Percentiles rank a stretch among this genome's conserved stretches.
phyloP scores from a whole-genome alignment of 2,888 invertebrate species.

The Xiphydria camelus region DNA sequence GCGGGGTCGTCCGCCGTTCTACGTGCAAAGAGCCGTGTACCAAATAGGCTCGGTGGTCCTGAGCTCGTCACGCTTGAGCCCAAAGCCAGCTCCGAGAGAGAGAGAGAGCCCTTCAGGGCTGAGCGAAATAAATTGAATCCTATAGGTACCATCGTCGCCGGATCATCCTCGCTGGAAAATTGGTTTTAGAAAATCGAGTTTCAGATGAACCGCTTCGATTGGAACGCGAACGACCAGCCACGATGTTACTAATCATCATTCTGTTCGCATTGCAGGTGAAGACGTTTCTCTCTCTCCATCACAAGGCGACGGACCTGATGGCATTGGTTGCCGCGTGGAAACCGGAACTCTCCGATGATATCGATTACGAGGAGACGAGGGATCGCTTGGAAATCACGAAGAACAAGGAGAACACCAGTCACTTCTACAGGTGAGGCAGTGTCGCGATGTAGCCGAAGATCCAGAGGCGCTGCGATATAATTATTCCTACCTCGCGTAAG shows the following conservation, averaged over 20 bases:
- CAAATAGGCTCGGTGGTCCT: conserved; percentile 51
- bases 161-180: too few relatives aligned
- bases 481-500: too few relatives aligned
- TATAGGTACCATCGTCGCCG: too few relatives aligned
- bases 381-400: conserved; percentile 4
- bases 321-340: conserved; percentile 28
- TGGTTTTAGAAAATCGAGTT: too few relatives aligned
- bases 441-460: too few relatives aligned
- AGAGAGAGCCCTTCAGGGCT: too few relatives aligned
- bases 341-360: conserved; percentile 21
- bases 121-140: too few relatives aligned
- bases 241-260: conserved; percentile 15
- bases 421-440: neutral
- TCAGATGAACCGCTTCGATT: neutral
- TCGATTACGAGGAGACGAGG: conserved; percentile 2
- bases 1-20: conserved; percentile 28
- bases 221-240: conserved; percentile 5
- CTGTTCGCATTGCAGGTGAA: conserved; percentile 57
- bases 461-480: too few relatives aligned
- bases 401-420: conserved; percentile 8
- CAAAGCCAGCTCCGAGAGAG: too few relatives aligned
- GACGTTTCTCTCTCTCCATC: conserved; percentile 64
- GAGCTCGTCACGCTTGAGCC: too few relatives aligned
- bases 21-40: conserved; percentile 48
- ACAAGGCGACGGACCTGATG: conserved; percentile 63